phyloP scores from a whole-genome alignment of 2,797 vertebrate genomes.

The Apogon hyalosoma region DNA sequence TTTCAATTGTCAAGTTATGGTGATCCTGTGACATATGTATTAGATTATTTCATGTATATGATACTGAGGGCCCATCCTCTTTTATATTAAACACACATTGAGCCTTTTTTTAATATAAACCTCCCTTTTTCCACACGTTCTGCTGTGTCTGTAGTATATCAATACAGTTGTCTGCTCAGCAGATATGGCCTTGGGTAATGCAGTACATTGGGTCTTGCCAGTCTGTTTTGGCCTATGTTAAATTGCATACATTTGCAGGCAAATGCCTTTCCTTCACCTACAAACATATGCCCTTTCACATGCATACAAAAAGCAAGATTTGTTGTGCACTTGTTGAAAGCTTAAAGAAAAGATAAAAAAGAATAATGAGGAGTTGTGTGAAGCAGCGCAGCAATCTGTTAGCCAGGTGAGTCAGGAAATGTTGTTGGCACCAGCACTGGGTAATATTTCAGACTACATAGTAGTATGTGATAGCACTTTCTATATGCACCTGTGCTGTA shows the following conservation, averaged over 20 bases:
- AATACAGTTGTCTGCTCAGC: conserved; percentile 56
- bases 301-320: conserved; percentile 4
- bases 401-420: conserved; percentile 43
- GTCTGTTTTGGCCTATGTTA: conserved; percentile 37
- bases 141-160: conserved; percentile 21
- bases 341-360: conserved; percentile 33
- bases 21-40: background rate
- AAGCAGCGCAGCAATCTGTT: conserved; percentile 28
- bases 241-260: conserved; percentile 18
- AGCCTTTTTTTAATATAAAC: background rate
- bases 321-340: conserved; percentile 26
- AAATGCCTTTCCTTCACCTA: background rate
- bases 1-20: background rate
- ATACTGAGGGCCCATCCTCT: background rate
- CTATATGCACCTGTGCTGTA: background rate
- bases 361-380: conserved; percentile 23
- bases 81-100: conserved; percentile 5
- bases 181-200: conserved; percentile 52
- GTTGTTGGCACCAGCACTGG: conserved; percentile 19
- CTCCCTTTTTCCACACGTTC: conserved; percentile 9
- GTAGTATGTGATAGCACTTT: background rate
- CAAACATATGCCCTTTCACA: background rate
- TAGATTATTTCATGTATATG: conserved; percentile 14
- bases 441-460: conserved; percentile 23
- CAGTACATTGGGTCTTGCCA: conserved; percentile 41